phyloP scores from a whole-genome alignment of 2,113 vertebrate species.

The Agelaius phoeniceus region DNA sequence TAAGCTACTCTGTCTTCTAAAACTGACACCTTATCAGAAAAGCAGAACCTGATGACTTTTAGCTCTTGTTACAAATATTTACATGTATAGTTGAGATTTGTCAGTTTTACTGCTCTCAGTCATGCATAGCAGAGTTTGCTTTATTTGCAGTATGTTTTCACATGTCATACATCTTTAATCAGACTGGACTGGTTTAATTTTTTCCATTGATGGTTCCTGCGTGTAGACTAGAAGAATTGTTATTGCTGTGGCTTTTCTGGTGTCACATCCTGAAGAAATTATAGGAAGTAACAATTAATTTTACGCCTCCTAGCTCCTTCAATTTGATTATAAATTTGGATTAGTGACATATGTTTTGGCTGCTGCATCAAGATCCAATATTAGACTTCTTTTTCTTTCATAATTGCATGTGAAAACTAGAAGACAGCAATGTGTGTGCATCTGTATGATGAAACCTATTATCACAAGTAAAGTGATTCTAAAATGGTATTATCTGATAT shows the following conservation, averaged over 20 bases:
- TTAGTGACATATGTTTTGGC: neutral
- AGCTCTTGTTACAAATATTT: neutral
- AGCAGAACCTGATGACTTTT: neutral
- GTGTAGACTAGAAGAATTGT: neutral
- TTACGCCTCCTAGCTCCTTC: neutral
- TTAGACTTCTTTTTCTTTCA: neutral
- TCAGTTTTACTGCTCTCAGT: neutral
- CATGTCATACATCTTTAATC: neutral
- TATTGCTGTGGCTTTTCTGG: neutral
- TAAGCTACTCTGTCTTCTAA: neutral
- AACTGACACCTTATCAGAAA: neutral
- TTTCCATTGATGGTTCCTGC: neutral
- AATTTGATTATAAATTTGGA: neutral
- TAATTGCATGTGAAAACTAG: neutral
- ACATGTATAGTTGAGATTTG: neutral
- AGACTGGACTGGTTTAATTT: neutral
- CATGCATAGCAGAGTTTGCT: neutral
- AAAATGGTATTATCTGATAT: neutral
- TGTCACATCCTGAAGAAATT: conserved; percentile 6
- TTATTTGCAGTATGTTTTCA: conserved; percentile 22
- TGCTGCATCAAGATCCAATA: neutral
- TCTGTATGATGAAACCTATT: neutral
- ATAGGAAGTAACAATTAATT: neutral
- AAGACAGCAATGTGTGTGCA: neutral
- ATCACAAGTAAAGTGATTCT: neutral